Evolutionary conservation across 2,888 invertebrate species (phyloP).

Genomic region (Epirrhoe alternata): DNA sequence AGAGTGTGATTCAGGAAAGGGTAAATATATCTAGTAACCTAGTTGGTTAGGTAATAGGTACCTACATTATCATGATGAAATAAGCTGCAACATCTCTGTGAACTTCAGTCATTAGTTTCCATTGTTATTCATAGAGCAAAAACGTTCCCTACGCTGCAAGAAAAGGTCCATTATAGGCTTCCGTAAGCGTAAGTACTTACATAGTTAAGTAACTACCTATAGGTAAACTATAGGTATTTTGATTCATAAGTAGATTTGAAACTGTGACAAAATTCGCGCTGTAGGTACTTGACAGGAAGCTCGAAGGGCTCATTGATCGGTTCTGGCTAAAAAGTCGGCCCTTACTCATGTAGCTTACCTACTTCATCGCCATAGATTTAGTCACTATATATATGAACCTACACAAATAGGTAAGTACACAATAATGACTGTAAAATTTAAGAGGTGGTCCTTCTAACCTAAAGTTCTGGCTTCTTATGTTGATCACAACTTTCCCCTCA

Average conservation of each 20-base stretch:
- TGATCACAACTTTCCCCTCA: slow-evolving; percentile 16
- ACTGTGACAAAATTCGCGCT: too few relatives aligned
- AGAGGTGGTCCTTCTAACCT: not conserved
- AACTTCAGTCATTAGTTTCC: slow-evolving; percentile 6
- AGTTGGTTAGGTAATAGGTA: slow-evolving; percentile 12
- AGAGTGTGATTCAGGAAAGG: slow-evolving; percentile 3
- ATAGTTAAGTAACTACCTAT: too few relatives aligned
- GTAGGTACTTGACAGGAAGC: too few relatives aligned
- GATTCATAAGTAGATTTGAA: too few relatives aligned
- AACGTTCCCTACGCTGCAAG: not conserved
- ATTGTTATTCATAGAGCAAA: slow-evolving; percentile 1
- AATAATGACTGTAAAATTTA: not conserved
- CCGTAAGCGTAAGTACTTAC: too few relatives aligned
- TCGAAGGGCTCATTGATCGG: too few relatives aligned
- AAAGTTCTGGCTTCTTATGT: not conserved
- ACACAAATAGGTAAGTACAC: too few relatives aligned
- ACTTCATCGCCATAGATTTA: too few relatives aligned
- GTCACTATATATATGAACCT: too few relatives aligned
- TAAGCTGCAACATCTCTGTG: slow-evolving; percentile 30
- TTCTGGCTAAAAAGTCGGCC: too few relatives aligned
- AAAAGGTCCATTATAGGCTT: not conserved
- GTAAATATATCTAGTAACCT: not conserved
- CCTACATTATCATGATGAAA: slow-evolving; percentile 32
- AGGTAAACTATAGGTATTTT: too few relatives aligned
- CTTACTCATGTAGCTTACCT: too few relatives aligned